Evolutionary conservation across 2,797 vertebrate genomes (phyloP).

Genomic region (Eutrigla gurnardus): DNA sequence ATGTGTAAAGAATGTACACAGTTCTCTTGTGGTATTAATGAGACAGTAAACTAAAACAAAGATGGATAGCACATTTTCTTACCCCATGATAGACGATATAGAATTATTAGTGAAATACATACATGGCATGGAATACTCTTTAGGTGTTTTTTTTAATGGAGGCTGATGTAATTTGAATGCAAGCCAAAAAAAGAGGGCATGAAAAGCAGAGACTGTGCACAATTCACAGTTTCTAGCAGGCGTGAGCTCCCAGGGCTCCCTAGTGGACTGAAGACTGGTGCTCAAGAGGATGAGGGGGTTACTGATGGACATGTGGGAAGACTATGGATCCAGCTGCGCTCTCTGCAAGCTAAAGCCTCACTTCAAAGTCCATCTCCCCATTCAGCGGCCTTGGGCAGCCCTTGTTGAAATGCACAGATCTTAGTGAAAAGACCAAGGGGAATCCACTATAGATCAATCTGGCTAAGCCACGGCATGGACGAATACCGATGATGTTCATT

Average conservation of each 20-base stretch:
- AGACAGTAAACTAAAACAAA: no score
- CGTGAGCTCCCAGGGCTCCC: constrained; percentile 41
- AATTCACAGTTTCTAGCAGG: constrained; percentile 64
- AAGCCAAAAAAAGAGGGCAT: constrained; percentile 38
- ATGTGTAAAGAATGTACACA: no score
- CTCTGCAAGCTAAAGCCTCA: constrained; percentile 74
- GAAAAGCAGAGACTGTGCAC: constrained; percentile 50
- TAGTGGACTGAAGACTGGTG: constrained; percentile 43
- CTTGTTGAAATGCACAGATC: constrained; percentile 66
- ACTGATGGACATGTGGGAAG: constrained; percentile 74
- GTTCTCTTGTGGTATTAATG: no score
- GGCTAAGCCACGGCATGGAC: constrained; percentile 57
- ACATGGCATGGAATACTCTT: neutral
- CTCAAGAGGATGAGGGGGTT: constrained; percentile 61
- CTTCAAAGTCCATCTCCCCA: constrained; percentile 77
- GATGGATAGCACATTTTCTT: no score
- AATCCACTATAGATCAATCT: constrained; percentile 73
- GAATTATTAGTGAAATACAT: neutral
- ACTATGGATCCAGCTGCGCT: constrained; percentile 71
- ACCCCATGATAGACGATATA: no score
- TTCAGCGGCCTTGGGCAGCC: constrained; percentile 53
- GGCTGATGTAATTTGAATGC: constrained; percentile 48
- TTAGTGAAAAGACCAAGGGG: constrained; percentile 50
- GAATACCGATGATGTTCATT: constrained; percentile 70
- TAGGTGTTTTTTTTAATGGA: constrained; percentile 21